Percentiles rank a stretch among this genome's conserved stretches.
These are phyloP conservation scores for Octopus sinensis DNA, from an alignment of 1,140 invertebrate genomes.

Conservation along the genomic window DNA sequence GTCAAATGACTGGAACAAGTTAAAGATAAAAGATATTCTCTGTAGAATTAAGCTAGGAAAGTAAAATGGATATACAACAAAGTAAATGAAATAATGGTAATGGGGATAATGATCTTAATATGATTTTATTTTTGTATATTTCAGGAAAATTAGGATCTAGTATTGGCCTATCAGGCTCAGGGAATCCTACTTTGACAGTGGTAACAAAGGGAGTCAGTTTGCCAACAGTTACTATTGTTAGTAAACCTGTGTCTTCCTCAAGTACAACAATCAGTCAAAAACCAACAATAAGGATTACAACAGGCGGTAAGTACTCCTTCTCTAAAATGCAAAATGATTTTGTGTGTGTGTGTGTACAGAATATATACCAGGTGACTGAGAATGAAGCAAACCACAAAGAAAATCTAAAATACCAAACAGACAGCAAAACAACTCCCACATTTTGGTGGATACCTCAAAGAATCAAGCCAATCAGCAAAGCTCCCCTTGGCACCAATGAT, in stretches of 20 bases:
- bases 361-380: too few species aligned
- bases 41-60: too few species aligned
- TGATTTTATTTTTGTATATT: slow-evolving; percentile 14
- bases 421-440: slow-evolving; percentile 1
- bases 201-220: slow-evolving; percentile 35
- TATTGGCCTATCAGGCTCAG: slow-evolving; percentile 15
- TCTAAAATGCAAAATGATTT: too few species aligned
- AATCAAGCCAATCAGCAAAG: not conserved
- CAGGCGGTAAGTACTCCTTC: slow-evolving; percentile 30
- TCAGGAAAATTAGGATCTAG: slow-evolving; percentile 22
- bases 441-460: not conserved
- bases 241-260: slow-evolving; percentile 28
- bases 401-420: slow-evolving; percentile 19
- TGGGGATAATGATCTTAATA: too few species aligned
- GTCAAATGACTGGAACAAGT: too few species aligned
- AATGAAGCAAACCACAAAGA: not conserved
- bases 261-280: slow-evolving; percentile 19
- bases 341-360: too few species aligned
- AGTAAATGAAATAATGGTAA: too few species aligned
- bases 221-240: slow-evolving; percentile 42
- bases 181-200: slow-evolving; percentile 27
- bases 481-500: not conserved
- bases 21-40: too few species aligned
- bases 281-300: slow-evolving; percentile 38
- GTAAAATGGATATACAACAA: too few species aligned